Percentiles rank a stretch among this genome's conserved stretches.
Evolutionary conservation across 2,113 vertebrate genomes (phyloP).

Genomic region (Orthonyx spaldingii): DNA sequence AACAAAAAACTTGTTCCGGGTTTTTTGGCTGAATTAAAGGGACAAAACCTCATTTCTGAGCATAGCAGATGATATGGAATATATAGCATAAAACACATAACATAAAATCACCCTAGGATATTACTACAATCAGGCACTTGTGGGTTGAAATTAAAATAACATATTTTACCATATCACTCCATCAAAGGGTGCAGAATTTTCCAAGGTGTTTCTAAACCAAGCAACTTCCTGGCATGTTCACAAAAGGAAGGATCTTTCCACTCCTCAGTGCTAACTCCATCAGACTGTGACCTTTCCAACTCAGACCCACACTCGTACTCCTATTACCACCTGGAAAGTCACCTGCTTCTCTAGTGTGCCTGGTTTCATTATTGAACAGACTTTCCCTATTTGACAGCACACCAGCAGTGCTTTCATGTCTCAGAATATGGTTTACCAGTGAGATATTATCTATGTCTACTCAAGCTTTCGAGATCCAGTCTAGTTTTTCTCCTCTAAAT

Average conservation of each 20-base stretch:
- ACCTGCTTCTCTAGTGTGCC: background rate
- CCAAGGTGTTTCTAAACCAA: background rate
- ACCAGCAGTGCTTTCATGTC: background rate
- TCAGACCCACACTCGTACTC: background rate
- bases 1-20: too few relatives aligned
- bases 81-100: too few relatives aligned
- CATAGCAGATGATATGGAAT: too few relatives aligned
- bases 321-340: background rate
- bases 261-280: background rate
- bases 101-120: too few relatives aligned
- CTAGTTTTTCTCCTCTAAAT: background rate
- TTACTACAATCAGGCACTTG: background rate
- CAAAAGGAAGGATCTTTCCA: background rate
- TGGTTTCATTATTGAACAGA: background rate
- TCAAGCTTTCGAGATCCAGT: constrained; percentile 16
- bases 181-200: background rate
- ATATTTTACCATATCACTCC: background rate
- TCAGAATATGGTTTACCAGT: background rate
- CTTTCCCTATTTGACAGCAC: background rate
- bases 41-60: too few relatives aligned
- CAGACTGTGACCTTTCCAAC: background rate
- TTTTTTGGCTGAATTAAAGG: too few relatives aligned
- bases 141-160: background rate
- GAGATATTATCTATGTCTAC: background rate
- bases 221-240: background rate